Percentiles rank a stretch among this genome's conserved stretches.
phyloP scores from a whole-genome alignment of 2,797 vertebrate genomes.

The Myripristis murdjan region DNA sequence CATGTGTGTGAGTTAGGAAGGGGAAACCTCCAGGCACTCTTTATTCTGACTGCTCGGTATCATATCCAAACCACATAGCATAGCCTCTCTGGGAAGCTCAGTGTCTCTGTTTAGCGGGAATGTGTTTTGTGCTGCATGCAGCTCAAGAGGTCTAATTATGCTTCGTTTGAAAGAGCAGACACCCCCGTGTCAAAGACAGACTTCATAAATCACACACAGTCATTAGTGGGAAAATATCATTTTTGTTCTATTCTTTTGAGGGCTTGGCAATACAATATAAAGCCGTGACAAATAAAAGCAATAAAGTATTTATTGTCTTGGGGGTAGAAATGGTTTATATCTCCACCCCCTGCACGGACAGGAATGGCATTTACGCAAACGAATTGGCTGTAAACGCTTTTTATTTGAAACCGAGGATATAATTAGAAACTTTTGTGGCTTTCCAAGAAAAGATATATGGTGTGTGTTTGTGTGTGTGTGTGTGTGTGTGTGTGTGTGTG shows the following conservation, averaged over 20 bases:
- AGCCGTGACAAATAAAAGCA: constrained; percentile 80
- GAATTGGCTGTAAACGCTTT: constrained; percentile 79
- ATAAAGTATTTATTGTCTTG: constrained; percentile 81
- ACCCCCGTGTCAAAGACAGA: constrained; percentile 77
- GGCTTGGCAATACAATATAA: constrained; percentile 77
- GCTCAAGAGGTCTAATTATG: constrained; percentile 77
- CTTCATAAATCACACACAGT: constrained; percentile 78
- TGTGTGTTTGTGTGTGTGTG: constrained; percentile 27
- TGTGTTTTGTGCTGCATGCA: constrained; percentile 63
- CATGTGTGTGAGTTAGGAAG: constrained; percentile 24
- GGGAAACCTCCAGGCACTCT: constrained; percentile 57
- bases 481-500: constrained; percentile 1
- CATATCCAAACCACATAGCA: constrained; percentile 54
- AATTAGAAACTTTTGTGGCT: constrained; percentile 81
- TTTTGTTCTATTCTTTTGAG: constrained; percentile 64
- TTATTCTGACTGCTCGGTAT: constrained; percentile 58
- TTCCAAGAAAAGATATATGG: constrained; percentile 68
- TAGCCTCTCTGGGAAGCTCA: constrained; percentile 61
- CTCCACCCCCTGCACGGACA: constrained; percentile 63
- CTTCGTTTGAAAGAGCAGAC: constrained; percentile 71
- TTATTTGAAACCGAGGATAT: constrained; percentile 79
- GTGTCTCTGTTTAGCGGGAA: constrained; percentile 44
- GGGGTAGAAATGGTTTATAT: constrained; percentile 71
- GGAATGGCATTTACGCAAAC: constrained; percentile 78
- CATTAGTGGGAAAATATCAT: constrained; percentile 78